Conservation (phyloP, 2,797 vertebrate species). For the Apodemus agrarius region DNA sequence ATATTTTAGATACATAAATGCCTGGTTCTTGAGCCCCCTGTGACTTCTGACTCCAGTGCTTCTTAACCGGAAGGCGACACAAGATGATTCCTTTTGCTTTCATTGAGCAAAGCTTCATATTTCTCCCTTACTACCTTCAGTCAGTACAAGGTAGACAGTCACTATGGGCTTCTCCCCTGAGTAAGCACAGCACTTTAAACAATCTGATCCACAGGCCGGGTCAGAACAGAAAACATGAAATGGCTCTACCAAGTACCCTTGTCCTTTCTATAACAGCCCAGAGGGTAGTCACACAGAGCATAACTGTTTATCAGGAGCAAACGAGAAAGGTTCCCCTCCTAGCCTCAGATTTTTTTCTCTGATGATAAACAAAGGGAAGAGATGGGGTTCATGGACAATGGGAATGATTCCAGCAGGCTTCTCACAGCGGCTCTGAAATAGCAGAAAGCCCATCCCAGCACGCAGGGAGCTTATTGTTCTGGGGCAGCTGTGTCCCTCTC, state of each 20-base stretch:
- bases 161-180: constrained; percentile 24
- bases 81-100: constrained; percentile 4
- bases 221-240: constrained; percentile 35
- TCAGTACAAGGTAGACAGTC: neutral
- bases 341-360: neutral
- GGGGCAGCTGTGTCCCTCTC: neutral
- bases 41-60: constrained; percentile 71
- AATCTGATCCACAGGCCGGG: constrained; percentile 9
- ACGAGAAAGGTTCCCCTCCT: constrained; percentile 49
- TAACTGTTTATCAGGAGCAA: constrained; percentile 60
- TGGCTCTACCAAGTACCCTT: neutral
- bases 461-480: neutral
- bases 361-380: constrained; percentile 50
- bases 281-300: constrained; percentile 31
- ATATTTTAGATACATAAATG: constrained; percentile 82
- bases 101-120: neutral
- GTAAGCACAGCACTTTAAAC: constrained; percentile 26
- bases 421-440: neutral
- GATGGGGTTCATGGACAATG: neutral
- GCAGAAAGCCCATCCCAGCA: neutral
- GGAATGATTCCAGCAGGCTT: neutral
- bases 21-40: constrained; percentile 68
- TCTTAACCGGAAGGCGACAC: constrained; percentile 61
- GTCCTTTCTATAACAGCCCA: constrained; percentile 4
- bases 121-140: constrained; percentile 37